Conservation (phyloP, 2,888 invertebrate genomes). For the Bombylius major region DNA sequence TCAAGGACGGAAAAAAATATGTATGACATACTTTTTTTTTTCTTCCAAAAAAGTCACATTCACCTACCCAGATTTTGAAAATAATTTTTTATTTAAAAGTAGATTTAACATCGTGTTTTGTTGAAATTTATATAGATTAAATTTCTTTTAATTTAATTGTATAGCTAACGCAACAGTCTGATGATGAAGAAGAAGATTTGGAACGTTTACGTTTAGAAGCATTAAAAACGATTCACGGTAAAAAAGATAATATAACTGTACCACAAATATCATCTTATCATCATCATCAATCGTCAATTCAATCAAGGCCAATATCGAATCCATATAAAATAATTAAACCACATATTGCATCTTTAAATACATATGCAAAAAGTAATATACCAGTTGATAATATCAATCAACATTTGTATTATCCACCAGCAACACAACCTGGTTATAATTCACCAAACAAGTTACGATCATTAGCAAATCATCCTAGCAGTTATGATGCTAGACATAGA, state of each 20-base stretch:
- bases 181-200: slow-evolving; percentile 17
- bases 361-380: not conserved
- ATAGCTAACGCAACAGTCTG: not conserved
- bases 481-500: not conserved
- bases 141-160: not conserved
- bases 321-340: not conserved
- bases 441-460: not conserved
- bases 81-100: too few species aligned
- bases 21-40: too few species aligned
- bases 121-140: too few species aligned
- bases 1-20: too few species aligned
- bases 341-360: not conserved
- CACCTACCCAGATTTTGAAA: too few species aligned
- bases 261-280: not conserved
- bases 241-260: slow-evolving; percentile 8
- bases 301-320: too few species aligned
- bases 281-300: not conserved
- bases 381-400: not conserved
- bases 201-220: slow-evolving; percentile 16
- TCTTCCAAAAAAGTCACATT: too few species aligned
- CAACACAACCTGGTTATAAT: not conserved
- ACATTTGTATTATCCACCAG: not conserved
- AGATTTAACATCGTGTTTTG: too few species aligned
- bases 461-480: not conserved
- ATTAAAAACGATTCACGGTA: slow-evolving; percentile 14